A percentile compares a stretch with the other conserved stretches of the same genome.
Conservation (phyloP, 2,113 vertebrate genomes). For the Proteles cristata region DNA sequence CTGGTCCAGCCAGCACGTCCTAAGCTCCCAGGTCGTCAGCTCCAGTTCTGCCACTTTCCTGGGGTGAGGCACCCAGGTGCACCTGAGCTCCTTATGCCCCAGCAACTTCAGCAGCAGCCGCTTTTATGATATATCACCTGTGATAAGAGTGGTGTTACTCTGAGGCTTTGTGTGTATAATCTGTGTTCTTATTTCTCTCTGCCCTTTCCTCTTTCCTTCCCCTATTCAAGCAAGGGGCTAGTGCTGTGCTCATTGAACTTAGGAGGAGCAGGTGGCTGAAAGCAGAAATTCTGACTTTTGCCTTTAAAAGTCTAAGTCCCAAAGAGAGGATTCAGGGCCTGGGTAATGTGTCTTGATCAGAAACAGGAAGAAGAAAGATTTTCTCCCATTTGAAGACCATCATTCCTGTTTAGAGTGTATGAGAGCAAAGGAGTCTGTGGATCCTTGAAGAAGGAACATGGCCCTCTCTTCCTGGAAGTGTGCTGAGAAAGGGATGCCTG, state of each 20-base stretch:
- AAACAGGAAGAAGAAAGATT: background rate
- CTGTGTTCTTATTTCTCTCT: background rate
- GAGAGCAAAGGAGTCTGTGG: background rate
- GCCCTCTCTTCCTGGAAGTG: background rate
- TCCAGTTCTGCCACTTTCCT: background rate
- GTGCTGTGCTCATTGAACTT: background rate
- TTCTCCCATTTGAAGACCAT: background rate
- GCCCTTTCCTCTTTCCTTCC: background rate
- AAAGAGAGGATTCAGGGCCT: background rate
- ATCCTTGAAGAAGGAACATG: background rate
- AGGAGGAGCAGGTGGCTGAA: background rate
- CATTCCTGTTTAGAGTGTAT: background rate
- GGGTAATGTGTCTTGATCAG: background rate
- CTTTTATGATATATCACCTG: background rate
- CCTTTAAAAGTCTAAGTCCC: background rate
- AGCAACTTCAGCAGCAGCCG: background rate
- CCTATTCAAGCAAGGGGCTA: background rate
- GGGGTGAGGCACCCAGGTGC: background rate
- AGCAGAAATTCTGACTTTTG: background rate
- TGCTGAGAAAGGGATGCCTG: background rate
- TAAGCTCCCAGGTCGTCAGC: background rate
- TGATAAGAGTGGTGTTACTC: background rate
- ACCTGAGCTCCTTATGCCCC: background rate
- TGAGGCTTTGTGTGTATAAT: background rate
- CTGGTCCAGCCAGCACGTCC: background rate